Conservation (phyloP, 2,797 vertebrate genomes). For the Enteromius trimaculatus region DNA sequence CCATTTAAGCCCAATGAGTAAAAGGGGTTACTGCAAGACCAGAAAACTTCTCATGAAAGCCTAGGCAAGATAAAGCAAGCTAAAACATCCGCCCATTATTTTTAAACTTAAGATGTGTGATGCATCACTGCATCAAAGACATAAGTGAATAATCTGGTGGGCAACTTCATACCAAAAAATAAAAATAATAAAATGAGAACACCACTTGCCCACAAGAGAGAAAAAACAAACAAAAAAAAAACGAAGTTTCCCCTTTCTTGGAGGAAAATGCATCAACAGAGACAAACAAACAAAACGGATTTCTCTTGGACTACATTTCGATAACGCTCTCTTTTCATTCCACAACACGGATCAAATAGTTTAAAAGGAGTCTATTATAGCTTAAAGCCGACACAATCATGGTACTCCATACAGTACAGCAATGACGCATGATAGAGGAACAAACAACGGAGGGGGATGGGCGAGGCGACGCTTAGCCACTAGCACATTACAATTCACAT, state of each 20-base stretch:
- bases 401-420: background rate
- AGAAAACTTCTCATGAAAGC: background rate
- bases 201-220: background rate
- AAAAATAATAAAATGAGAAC: too few relatives aligned
- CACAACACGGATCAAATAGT: background rate
- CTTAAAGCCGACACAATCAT: background rate
- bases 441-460: conserved; percentile 32
- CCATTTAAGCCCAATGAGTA: background rate
- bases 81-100: background rate
- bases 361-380: too few relatives aligned
- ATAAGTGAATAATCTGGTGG: background rate
- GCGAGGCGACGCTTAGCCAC: conserved; percentile 16
- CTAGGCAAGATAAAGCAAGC: background rate
- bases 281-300: background rate
- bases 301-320: background rate
- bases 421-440: conserved; percentile 1
- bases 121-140: background rate
- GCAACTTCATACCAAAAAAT: background rate
- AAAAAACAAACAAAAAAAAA: too few relatives aligned
- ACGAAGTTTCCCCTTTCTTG: background rate
- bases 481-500: background rate
- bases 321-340: too few relatives aligned
- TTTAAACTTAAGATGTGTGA: background rate
- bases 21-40: background rate
- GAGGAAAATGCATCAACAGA: background rate